Percentiles rank a stretch among this genome's conserved stretches.
Evolutionary conservation across 2,797 vertebrate species (phyloP).

Genomic region (Threskiornis aethiopicus): DNA sequence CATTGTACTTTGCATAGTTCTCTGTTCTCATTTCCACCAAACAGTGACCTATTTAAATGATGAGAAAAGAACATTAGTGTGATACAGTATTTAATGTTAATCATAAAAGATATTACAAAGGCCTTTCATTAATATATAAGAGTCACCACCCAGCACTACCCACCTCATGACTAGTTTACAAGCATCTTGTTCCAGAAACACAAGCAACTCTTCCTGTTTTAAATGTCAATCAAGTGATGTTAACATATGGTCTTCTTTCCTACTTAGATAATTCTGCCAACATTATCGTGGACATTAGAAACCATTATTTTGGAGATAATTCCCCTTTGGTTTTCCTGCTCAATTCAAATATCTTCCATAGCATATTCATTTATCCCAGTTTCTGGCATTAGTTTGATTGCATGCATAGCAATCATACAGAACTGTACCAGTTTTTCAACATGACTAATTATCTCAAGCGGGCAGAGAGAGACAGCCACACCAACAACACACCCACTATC

Average conservation of each 20-base stretch:
- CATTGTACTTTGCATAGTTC: neutral
- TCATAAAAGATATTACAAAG: neutral
- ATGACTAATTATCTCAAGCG: conserved; percentile 12
- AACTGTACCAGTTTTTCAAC: conserved; percentile 45
- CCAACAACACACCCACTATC: neutral
- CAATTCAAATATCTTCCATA: neutral
- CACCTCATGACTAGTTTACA: conserved; percentile 10
- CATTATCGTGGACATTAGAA: neutral
- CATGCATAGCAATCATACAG: neutral
- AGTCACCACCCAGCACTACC: neutral
- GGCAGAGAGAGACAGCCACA: conserved; percentile 26
- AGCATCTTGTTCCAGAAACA: conserved; percentile 6
- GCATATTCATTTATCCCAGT: neutral
- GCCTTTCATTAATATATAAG: neutral
- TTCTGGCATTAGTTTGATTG: neutral
- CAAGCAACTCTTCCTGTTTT: neutral
- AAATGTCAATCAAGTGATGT: neutral
- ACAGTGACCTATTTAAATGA: conserved; percentile 18
- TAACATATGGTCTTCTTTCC: neutral
- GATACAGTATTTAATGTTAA: neutral
- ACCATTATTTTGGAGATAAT: neutral
- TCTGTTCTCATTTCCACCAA: neutral
- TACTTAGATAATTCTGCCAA: neutral
- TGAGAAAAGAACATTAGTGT: neutral
- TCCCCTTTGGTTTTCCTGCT: neutral